Percentiles rank a stretch among this genome's conserved stretches.
Conservation (phyloP, 2,113 vertebrate genomes). For the Bos indicus region DNA sequence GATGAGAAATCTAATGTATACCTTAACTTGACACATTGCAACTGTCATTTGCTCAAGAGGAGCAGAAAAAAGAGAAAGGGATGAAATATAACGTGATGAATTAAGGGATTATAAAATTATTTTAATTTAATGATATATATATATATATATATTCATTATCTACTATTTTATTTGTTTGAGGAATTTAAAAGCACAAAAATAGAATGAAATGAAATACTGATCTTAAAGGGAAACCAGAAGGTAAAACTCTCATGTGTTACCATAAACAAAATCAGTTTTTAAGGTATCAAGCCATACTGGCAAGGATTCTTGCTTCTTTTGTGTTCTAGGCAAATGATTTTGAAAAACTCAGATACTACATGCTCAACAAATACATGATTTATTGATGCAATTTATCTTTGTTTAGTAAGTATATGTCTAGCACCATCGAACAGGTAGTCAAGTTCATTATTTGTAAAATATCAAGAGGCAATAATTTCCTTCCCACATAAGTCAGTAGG, state of each 20-base stretch:
- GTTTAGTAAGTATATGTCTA: not conserved
- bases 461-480: not conserved
- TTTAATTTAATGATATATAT: slow-evolving; percentile 74
- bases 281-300: not conserved
- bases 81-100: slow-evolving; percentile 70
- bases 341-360: not conserved
- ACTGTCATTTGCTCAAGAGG: slow-evolving; percentile 74
- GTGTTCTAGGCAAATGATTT: not conserved
- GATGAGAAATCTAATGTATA: slow-evolving; percentile 78
- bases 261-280: not conserved
- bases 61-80: slow-evolving; percentile 66
- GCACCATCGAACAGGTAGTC: not conserved
- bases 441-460: not conserved
- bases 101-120: slow-evolving; percentile 74
- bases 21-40: slow-evolving; percentile 77
- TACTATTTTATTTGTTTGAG: slow-evolving; percentile 69
- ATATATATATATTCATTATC: slow-evolving; percentile 70
- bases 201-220: not conserved
- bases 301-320: not conserved
- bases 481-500: not conserved
- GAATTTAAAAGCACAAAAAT: slow-evolving; percentile 39
- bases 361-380: not conserved
- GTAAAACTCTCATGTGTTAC: not conserved
- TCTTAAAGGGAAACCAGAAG: not conserved
- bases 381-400: not conserved